These are phyloP conservation scores for Cancer borealis DNA, from an alignment of 2,888 invertebrate genomes.

Conservation along the genomic window DNA sequence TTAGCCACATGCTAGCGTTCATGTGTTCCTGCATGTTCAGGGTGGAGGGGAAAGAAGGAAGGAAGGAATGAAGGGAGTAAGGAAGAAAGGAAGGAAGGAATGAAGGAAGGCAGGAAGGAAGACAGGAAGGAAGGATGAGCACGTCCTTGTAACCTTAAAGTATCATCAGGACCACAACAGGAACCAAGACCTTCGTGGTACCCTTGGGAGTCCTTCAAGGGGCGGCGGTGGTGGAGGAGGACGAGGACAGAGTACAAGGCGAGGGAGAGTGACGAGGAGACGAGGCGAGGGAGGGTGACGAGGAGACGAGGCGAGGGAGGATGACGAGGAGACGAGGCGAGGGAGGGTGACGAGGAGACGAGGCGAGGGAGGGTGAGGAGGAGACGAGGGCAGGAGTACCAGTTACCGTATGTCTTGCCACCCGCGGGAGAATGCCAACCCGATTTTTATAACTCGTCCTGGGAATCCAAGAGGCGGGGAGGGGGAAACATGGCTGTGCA, in stretches of 20 bases:
- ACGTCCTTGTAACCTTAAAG: too few species aligned
- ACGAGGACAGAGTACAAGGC: neutral
- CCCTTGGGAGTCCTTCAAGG: neutral
- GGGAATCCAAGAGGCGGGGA: constrained; percentile 23
- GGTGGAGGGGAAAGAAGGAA: too few species aligned
- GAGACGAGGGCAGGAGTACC: neutral
- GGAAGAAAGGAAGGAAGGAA: too few species aligned
- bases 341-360: neutral
- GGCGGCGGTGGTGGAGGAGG: neutral
- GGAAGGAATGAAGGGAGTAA: too few species aligned
- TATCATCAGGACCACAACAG: too few species aligned
- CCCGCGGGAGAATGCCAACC: neutral
- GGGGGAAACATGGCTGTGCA: neutral
- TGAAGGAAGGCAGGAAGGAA: too few species aligned
- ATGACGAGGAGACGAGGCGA: neutral
- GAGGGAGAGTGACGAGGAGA: neutral
- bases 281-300: neutral
- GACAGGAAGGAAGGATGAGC: too few species aligned
- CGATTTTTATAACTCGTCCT: neutral
- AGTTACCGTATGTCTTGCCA: neutral
- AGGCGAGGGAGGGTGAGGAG: neutral
- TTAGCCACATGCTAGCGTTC: too few species aligned
- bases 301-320: neutral
- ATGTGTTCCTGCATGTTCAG: too few species aligned
- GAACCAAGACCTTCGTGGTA: too few species aligned